These are phyloP conservation scores for Notiomystis cincta DNA, from an alignment of 2,113 vertebrate genomes.

Conservation along the genomic window DNA sequence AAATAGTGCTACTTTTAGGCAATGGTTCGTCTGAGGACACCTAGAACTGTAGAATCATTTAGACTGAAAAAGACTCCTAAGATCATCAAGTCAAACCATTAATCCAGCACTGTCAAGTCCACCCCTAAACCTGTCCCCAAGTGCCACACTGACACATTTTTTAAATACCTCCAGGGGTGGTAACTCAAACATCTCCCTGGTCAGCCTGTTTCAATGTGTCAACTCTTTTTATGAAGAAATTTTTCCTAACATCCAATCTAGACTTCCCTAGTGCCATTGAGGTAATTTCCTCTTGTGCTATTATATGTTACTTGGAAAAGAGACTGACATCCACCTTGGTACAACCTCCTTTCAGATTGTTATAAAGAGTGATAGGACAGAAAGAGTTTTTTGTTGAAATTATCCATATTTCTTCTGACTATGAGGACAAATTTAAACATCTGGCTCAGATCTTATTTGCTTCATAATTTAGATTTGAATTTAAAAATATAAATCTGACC, in stretches of 20 bases:
- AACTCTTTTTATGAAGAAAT: neutral
- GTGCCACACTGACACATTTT: neutral
- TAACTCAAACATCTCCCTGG: neutral
- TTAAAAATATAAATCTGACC: neutral
- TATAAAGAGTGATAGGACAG: neutral
- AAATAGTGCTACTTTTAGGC: neutral
- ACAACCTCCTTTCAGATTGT: neutral
- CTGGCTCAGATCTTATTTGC: neutral
- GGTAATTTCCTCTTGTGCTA: neutral
- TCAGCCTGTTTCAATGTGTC: neutral
- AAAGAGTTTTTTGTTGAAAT: neutral
- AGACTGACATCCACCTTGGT: fast-evolving
- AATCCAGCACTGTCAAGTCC: neutral
- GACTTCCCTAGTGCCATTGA: neutral
- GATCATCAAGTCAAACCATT: neutral
- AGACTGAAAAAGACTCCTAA: neutral
- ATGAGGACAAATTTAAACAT: neutral
- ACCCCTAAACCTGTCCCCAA: neutral
- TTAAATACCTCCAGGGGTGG: neutral
- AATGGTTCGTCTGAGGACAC: neutral
- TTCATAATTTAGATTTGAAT: neutral
- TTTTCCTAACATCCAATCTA: neutral
- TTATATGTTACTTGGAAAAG: neutral
- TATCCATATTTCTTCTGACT: neutral
- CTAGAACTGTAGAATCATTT: neutral